These are phyloP conservation scores for Rhagophthalmus giganteus DNA, from an alignment of 2,888 invertebrate genomes.

Conservation along the genomic window DNA sequence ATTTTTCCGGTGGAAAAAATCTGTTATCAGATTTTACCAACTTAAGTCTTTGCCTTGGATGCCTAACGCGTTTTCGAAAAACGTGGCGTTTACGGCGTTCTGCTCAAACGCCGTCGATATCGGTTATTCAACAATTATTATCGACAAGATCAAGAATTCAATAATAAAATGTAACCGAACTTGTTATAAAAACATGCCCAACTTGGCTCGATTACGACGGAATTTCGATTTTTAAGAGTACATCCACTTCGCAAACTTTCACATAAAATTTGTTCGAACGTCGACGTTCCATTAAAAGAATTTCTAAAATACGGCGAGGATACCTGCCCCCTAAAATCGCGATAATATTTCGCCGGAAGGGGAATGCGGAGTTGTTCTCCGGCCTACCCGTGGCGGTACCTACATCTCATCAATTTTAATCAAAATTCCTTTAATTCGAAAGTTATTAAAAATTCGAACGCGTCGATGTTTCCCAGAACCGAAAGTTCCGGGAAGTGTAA, in stretches of 20 bases:
- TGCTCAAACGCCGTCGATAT: too few species aligned
- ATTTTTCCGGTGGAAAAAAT: too few species aligned
- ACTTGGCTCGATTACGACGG: too few species aligned
- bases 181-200: too few species aligned
- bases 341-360: neutral
- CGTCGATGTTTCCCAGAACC: constrained; percentile 7
- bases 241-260: neutral
- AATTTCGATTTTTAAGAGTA: too few species aligned
- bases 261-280: neutral
- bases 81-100: too few species aligned
- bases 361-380: neutral
- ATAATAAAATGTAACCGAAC: too few species aligned
- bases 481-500: constrained; percentile 16
- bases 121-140: too few species aligned
- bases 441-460: constrained; percentile 15
- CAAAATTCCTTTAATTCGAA: neutral
- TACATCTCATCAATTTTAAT: neutral
- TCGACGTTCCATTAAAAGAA: neutral
- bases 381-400: neutral
- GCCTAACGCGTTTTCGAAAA: too few species aligned
- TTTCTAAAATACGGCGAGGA: neutral
- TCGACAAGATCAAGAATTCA: too few species aligned
- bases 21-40: too few species aligned
- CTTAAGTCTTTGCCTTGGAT: too few species aligned
- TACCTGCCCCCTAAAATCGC: neutral